Conservation (phyloP, 2,797 vertebrate genomes). For the Helostoma temminkii region DNA sequence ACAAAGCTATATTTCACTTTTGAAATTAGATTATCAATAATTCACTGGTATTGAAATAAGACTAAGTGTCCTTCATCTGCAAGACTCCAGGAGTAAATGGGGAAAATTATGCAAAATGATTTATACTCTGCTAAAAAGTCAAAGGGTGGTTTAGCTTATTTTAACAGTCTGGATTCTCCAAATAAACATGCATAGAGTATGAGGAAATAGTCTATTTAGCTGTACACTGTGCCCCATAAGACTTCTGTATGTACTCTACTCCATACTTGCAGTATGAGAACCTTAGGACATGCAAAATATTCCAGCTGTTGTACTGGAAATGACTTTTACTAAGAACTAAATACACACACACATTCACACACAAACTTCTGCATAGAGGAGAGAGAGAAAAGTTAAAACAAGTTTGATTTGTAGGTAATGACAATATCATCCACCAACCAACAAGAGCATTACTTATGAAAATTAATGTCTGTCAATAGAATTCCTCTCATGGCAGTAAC, state of each 20-base stretch:
- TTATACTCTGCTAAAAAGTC: slow-evolving; percentile 52
- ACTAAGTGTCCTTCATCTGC: slow-evolving; percentile 78
- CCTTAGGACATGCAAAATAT: background rate
- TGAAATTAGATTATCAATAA: slow-evolving; percentile 87
- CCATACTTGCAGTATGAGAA: background rate
- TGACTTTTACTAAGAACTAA: too few relatives aligned
- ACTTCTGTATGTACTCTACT: background rate
- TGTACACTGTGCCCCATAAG: background rate
- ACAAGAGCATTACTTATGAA: slow-evolving; percentile 34
- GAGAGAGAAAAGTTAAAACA: slow-evolving; percentile 16
- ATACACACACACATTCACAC: background rate
- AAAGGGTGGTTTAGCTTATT: slow-evolving; percentile 22
- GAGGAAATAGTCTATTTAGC: slow-evolving; percentile 2
- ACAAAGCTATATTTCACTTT: slow-evolving; percentile 80
- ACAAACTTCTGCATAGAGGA: background rate
- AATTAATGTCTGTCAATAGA: slow-evolving; percentile 30
- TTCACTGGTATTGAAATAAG: slow-evolving; percentile 83
- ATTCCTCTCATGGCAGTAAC: slow-evolving; percentile 45
- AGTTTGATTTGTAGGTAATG: slow-evolving; percentile 36
- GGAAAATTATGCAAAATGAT: slow-evolving; percentile 60
- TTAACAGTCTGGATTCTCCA: slow-evolving; percentile 11
- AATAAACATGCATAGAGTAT: slow-evolving; percentile 13
- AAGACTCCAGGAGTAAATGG: slow-evolving; percentile 60
- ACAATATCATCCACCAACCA: slow-evolving; percentile 37
- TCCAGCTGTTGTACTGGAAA: slow-evolving; percentile 3